These are phyloP conservation scores for Saxidomus purpurata DNA, from an alignment of 1,140 invertebrate species.

Conservation along the genomic window DNA sequence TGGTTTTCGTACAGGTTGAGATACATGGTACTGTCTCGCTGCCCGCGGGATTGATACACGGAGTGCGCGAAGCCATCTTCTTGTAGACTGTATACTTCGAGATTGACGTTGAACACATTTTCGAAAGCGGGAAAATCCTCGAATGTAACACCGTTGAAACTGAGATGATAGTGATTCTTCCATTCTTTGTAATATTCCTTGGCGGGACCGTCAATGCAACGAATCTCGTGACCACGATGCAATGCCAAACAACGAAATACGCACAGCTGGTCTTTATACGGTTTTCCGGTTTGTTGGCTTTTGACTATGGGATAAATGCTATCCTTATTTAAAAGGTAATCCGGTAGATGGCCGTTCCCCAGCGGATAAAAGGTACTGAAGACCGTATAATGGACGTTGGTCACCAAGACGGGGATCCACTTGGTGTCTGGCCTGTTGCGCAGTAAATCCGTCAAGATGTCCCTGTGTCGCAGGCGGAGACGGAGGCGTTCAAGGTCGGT, in stretches of 20 bases:
- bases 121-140: slow-evolving; percentile 31
- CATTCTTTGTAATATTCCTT: neutral
- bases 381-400: slow-evolving; percentile 23
- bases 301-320: slow-evolving; percentile 15
- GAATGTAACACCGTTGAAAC: neutral
- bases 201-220: neutral
- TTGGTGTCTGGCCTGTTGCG: neutral
- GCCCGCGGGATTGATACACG: neutral
- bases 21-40: slow-evolving; percentile 25
- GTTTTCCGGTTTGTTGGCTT: neutral
- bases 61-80: slow-evolving; percentile 77
- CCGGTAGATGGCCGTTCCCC: neutral
- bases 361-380: slow-evolving; percentile 26
- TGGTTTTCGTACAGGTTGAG: slow-evolving; percentile 56
- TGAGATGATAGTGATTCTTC: neutral
- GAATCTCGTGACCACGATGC: slow-evolving; percentile 2
- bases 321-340: neutral
- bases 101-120: slow-evolving; percentile 6
- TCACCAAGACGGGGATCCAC: slow-evolving; percentile 25
- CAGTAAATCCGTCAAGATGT: slow-evolving; percentile 5
- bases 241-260: slow-evolving; percentile 50
- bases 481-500: neutral
- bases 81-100: slow-evolving; percentile 21
- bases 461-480: neutral
- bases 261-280: slow-evolving; percentile 50